Conservation (phyloP, 2,797 vertebrate genomes). For the Micropoecilia bifurca region DNA sequence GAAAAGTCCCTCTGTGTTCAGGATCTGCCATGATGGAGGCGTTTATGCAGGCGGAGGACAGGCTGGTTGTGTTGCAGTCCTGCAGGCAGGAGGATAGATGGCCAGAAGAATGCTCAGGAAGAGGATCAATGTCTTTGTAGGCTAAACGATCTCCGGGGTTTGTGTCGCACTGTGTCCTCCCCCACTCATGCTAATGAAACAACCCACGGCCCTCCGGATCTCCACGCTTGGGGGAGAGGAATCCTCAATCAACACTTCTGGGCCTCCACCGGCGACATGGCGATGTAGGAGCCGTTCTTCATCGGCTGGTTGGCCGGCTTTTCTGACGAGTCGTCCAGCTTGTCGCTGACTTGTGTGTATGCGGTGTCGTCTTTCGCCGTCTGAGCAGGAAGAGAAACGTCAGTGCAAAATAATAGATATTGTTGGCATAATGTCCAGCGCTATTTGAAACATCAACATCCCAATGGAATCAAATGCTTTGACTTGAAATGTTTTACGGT, state of each 20-base stretch:
- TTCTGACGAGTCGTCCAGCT: conserved; percentile 78
- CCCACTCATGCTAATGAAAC: conserved; percentile 47
- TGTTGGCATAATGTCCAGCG: background rate
- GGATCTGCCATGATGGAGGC: conserved; percentile 44
- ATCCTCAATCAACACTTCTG: conserved; percentile 83
- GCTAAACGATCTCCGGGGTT: conserved; percentile 59
- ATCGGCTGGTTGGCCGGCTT: conserved; percentile 71
- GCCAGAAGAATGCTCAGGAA: conserved; percentile 54
- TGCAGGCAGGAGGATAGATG: conserved; percentile 61
- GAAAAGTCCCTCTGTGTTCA: conserved; percentile 41
- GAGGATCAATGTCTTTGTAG: conserved; percentile 66
- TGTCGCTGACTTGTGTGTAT: conserved; percentile 85
- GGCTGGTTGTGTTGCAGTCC: conserved; percentile 58
- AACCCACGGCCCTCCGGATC: conserved; percentile 37
- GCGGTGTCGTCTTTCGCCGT: conserved; percentile 84
- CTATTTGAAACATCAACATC: conserved; percentile 2
- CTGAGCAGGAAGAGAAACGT: conserved; percentile 55
- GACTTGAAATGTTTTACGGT: conserved; percentile 54
- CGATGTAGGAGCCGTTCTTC: conserved; percentile 85
- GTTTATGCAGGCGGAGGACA: conserved; percentile 21
- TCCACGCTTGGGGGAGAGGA: conserved; percentile 31
- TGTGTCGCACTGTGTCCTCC: conserved; percentile 41
- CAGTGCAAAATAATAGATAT: conserved; percentile 22
- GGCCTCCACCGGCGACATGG: conserved; percentile 86
- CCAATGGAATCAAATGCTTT: conserved; percentile 44